Evolutionary conservation across 2,113 vertebrate species (phyloP), one percentile per base, ranked within the genome.

Genomic region (Pygoscelis antarcticus): DNA sequence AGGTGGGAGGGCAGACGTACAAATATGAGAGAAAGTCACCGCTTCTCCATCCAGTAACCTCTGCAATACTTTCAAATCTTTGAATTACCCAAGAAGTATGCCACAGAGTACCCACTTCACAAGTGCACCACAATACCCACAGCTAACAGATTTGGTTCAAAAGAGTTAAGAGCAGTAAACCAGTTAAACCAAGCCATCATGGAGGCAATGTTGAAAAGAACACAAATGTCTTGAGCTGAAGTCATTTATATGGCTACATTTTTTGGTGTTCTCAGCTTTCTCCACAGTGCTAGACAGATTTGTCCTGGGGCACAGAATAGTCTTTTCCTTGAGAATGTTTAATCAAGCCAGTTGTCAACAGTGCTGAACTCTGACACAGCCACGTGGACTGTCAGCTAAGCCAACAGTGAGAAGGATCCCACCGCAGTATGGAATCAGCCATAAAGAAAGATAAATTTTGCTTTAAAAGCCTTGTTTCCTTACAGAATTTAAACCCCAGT

Each of bases 351-450:
- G 6, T 7, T n/a, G 32, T 51, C 36, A 29, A 4, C 2, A 44
- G 74, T 7, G 21, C 74, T 95, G 83, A 91, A 42, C 23, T 75
- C 47, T 32, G 65, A 66, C 22, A 64, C 34, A 70, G 51, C 26
- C 52, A 30, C 1, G 16, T 12, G 57, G 60, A 42, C 25, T 23
- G 36, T 22, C 62, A 62, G 36, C 57, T 44, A 55, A 60, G 26
- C 15, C 47, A 91, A 27, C 25, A 62, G 18, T 9, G 44, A 92
- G 62, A 69, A 76, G 25, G 23, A 72, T 36, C 9, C 21, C 15
- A 34, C 10, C 0, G 0, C 13, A 49, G 4, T 4, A 76, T 13
- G 16, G 19, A 65, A 74, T 34, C 44, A 80, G 46, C 5, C 49
- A 82, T 18, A 70, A 82, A 80, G 26, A 46, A 5, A 58, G 20